Conservation (phyloP, 2,888 invertebrate genomes). For the Eupithecia inturbata region DNA sequence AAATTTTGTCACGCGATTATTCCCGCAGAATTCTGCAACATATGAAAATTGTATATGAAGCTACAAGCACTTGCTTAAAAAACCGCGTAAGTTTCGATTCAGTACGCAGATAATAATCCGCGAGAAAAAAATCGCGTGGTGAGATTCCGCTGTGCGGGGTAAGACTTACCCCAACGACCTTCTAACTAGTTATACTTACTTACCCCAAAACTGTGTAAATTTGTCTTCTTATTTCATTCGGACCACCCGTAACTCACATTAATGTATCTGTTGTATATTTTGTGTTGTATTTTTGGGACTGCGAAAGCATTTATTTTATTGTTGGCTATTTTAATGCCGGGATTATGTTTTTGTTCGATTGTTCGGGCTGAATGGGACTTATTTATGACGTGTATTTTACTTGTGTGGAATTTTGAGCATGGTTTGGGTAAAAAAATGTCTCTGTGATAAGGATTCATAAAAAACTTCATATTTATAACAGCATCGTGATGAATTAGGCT, state of each 20-base stretch:
- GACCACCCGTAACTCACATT: slow-evolving; percentile 51
- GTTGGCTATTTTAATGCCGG: slow-evolving; percentile 37
- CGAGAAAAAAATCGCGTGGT: no score
- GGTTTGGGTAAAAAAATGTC: slow-evolving; percentile 1
- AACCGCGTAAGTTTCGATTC: no score
- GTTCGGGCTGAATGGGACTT: slow-evolving; percentile 22
- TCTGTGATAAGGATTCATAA: not conserved
- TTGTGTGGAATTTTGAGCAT: slow-evolving; percentile 5
- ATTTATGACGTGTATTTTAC: slow-evolving; percentile 24
- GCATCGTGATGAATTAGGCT: not conserved
- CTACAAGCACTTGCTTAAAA: no score
- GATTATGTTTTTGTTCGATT: slow-evolving; percentile 33
- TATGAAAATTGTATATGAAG: no score
- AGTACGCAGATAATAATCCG: no score
- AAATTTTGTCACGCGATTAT: no score
- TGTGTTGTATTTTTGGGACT: slow-evolving; percentile 43
- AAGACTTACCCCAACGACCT: not conserved
- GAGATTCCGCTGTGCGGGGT: no score
- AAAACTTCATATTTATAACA: not conserved
- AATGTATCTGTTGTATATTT: slow-evolving; percentile 45
- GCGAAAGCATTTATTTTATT: slow-evolving; percentile 49
- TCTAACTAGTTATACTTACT: no score
- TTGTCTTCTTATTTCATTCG: slow-evolving; percentile 58
- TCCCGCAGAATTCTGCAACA: no score
- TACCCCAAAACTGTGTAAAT: slow-evolving; percentile 51